phyloP scores from a whole-genome alignment of 2,797 vertebrate species.

The Triplophysa bombifrons region DNA sequence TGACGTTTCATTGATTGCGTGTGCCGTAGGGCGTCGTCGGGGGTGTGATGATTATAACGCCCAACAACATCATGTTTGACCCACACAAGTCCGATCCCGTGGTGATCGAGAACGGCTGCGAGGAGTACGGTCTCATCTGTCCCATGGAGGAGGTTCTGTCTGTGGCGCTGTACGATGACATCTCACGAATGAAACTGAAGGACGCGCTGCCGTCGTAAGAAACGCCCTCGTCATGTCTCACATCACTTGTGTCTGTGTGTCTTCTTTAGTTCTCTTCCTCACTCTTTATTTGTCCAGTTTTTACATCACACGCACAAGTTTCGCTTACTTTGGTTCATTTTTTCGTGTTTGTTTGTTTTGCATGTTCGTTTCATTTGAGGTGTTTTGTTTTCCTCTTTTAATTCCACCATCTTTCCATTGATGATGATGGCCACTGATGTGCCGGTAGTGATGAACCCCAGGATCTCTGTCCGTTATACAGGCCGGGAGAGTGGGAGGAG shows the following conservation, averaged over 20 bases:
- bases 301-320: conserved; percentile 28
- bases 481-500: conserved; percentile 98
- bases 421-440: conserved; percentile 55
- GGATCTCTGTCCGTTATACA: conserved; percentile 99
- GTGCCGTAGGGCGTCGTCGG: conserved; percentile 90
- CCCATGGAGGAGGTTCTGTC: conserved; percentile 98
- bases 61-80: conserved; percentile 99
- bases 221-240: background rate
- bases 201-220: conserved; percentile 98
- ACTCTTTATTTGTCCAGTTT: background rate
- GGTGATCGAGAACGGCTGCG: conserved; percentile 97
- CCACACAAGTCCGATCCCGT: conserved; percentile 97
- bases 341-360: conserved; percentile 59
- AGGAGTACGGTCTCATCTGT: conserved; percentile 97
- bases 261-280: background rate
- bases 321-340: conserved; percentile 62
- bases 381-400: conserved; percentile 70
- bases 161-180: conserved; percentile 93
- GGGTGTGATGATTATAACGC: conserved; percentile 98
- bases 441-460: conserved; percentile 93
- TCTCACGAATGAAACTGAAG: conserved; percentile 98
- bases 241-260: background rate
- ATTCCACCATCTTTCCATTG: conserved; percentile 71
- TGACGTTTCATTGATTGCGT: background rate
- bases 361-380: conserved; percentile 64